These are phyloP conservation scores for Drosophila sp. DNA, from an alignment of 1,140 invertebrate species.

Conservation along the genomic window DNA sequence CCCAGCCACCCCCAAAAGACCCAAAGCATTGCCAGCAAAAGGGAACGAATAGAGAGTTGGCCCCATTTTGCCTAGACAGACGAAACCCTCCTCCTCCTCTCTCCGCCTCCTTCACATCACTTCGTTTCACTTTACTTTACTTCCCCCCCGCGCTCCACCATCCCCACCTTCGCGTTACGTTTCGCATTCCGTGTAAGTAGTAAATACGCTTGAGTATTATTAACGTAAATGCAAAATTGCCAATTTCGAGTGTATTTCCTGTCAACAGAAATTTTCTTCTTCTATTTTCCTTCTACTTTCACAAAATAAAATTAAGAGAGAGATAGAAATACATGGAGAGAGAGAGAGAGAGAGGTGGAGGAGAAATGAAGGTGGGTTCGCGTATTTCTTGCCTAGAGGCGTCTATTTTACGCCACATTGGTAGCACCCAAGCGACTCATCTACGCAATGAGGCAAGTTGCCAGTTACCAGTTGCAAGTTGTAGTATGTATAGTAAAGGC, in stretches of 20 bases:
- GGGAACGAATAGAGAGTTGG: conserved; percentile 19
- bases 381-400: conserved; percentile 29
- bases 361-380: conserved; percentile 5
- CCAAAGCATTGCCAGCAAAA: background rate
- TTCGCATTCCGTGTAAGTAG: conserved; percentile 63
- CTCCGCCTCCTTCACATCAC: background rate
- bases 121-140: background rate
- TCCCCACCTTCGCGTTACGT: conserved; percentile 4
- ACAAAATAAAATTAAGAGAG: conserved; percentile 53
- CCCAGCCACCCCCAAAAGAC: conserved; percentile 8
- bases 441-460: conserved; percentile 38
- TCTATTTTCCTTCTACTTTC: conserved; percentile 25
- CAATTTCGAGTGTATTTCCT: conserved; percentile 83
- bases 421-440: conserved; percentile 65
- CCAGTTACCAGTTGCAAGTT: conserved; percentile 35
- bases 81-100: background rate
- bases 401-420: conserved; percentile 28
- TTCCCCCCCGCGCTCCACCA: background rate
- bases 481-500: conserved; percentile 30
- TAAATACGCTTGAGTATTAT: conserved; percentile 83
- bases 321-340: too few relatives aligned
- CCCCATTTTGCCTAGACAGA: conserved; percentile 70
- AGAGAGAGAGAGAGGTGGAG: background rate
- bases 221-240: conserved; percentile 83
- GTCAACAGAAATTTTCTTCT: conserved; percentile 81